Evolutionary conservation across 2,113 vertebrate species (phyloP).

Genomic region (Mirza zaza): DNA sequence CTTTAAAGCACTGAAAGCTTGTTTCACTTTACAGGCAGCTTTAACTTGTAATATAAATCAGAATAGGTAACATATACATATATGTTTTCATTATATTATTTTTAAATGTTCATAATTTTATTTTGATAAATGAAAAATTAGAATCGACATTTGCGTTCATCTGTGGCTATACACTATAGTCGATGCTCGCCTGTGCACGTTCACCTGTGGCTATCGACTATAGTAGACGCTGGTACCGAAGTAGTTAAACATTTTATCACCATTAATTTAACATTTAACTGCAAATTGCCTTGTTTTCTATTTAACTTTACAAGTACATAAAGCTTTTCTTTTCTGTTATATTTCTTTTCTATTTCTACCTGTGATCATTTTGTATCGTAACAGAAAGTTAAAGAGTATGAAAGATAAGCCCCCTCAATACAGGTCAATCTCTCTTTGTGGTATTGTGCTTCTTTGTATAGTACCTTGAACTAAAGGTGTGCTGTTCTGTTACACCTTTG

Average conservation of each 20-base stretch:
- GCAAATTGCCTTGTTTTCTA: not conserved
- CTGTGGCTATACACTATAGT: too few species aligned
- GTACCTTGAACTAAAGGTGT: not conserved
- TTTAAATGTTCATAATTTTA: too few species aligned
- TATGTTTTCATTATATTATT: too few species aligned
- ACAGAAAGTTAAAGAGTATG: not conserved
- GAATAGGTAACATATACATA: too few species aligned
- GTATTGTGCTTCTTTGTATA: not conserved
- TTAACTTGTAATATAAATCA: too few species aligned
- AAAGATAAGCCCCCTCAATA: not conserved
- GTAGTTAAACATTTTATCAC: not conserved
- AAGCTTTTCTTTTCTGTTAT: not conserved
- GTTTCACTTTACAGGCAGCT: too few species aligned
- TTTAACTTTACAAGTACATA: not conserved
- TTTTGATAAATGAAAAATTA: too few species aligned
- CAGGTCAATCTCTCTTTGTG: not conserved
- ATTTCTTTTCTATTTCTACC: slow-evolving; percentile 4
- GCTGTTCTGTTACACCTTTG: not conserved
- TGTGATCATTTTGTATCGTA: not conserved
- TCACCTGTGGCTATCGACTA: too few species aligned
- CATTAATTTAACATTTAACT: slow-evolving; percentile 22
- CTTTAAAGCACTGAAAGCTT: too few species aligned
- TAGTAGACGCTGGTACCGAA: too few species aligned
- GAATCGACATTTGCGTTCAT: too few species aligned
- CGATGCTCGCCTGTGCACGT: too few species aligned